Evolutionary conservation across 2,797 vertebrate species (phyloP).

Genomic region (Hephaestus fuliginosus): DNA sequence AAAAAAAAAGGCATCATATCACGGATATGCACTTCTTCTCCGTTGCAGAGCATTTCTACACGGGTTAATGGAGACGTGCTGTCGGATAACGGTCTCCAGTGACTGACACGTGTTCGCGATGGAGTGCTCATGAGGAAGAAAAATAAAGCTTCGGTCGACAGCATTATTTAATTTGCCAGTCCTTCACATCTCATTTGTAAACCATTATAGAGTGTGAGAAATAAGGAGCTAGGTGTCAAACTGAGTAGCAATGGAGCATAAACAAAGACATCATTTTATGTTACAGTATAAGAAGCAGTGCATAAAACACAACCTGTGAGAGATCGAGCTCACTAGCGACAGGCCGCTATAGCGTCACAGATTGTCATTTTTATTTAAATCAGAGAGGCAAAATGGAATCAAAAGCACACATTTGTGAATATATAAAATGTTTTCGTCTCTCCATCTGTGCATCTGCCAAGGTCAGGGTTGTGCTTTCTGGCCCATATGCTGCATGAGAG

Average conservation of each 20-base stretch:
- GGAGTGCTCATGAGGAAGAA: slow-evolving; percentile 8
- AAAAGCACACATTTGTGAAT: slow-evolving; percentile 2
- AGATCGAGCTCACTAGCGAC: slow-evolving; percentile 29
- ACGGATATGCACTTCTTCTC: slow-evolving; percentile 2
- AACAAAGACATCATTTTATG: slow-evolving; percentile 51
- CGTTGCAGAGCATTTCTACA: not conserved
- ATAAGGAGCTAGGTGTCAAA: slow-evolving; percentile 57
- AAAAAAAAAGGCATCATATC: not conserved
- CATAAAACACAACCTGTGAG: slow-evolving; percentile 29
- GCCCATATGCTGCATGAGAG: slow-evolving; percentile 6
- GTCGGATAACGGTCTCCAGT: slow-evolving; percentile 41
- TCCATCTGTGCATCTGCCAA: slow-evolving; percentile 11
- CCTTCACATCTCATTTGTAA: slow-evolving; percentile 65
- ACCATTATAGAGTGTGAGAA: slow-evolving; percentile 47
- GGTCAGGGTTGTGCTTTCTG: slow-evolving; percentile 22
- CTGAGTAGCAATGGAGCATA: slow-evolving; percentile 37
- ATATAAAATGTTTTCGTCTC: too few species aligned
- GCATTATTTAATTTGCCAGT: slow-evolving; percentile 60
- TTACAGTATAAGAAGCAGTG: slow-evolving; percentile 32
- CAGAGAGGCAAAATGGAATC: not conserved
- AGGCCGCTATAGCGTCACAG: not conserved
- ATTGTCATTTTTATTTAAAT: slow-evolving; percentile 15
- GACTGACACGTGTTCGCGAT: slow-evolving; percentile 35
- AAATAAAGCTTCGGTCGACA: slow-evolving; percentile 40
- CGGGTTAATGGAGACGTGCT: slow-evolving; percentile 45